Conservation (phyloP, 2,888 invertebrate genomes). For the Saturnia japonica region DNA sequence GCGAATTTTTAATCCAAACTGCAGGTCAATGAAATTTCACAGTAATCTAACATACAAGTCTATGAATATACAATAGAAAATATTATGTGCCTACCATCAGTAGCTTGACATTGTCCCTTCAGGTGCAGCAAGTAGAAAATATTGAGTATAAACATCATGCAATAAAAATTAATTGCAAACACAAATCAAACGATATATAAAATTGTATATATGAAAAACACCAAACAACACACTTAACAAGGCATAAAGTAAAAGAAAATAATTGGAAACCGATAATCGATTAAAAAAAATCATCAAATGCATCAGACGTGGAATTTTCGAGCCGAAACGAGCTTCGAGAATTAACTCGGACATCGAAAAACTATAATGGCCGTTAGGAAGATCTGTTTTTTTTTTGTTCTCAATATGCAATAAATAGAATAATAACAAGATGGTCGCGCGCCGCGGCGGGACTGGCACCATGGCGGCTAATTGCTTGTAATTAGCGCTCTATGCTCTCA, state of each 20-base stretch:
- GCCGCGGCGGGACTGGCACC: constrained; percentile 51
- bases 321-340: constrained; percentile 33
- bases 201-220: background rate
- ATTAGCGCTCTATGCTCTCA: constrained; percentile 51
- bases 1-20: no score
- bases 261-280: constrained; percentile 17
- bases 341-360: constrained; percentile 39
- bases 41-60: no score
- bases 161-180: background rate
- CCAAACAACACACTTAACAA: constrained; percentile 3
- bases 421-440: constrained; percentile 52
- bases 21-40: no score
- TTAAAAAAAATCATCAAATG: constrained; percentile 15
- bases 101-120: background rate
- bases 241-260: constrained; percentile 3
- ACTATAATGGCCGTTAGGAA: constrained; percentile 47
- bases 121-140: background rate
- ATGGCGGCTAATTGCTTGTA: constrained; percentile 72
- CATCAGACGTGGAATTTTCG: constrained; percentile 23
- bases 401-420: constrained; percentile 74
- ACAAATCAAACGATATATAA: background rate
- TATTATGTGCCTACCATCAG: no score
- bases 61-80: no score
- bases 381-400: constrained; percentile 64
- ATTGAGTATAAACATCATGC: background rate